Conservation (phyloP, 2,888 invertebrate genomes). For the Anorthoa munda region DNA sequence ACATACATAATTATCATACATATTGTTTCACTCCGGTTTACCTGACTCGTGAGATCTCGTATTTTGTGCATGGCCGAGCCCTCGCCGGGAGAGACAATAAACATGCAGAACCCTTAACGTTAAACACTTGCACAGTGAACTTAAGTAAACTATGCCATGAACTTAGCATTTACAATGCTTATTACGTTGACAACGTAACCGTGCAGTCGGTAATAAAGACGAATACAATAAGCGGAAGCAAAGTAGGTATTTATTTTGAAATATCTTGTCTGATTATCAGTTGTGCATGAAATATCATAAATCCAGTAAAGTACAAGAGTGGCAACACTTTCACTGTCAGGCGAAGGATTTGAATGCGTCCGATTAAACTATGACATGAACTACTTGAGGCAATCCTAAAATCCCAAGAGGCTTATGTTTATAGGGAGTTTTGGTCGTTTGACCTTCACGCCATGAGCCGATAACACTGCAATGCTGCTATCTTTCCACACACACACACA, state of each 20-base stretch:
- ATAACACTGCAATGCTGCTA: conserved; percentile 82
- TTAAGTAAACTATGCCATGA: neutral
- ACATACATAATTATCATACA: conserved; percentile 22
- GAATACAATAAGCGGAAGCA: conserved; percentile 6
- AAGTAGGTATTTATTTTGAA: neutral
- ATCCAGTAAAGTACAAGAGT: conserved; percentile 19
- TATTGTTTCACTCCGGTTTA: conserved; percentile 30
- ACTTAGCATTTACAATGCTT: neutral
- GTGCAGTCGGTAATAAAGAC: neutral
- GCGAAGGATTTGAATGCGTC: conserved; percentile 63
- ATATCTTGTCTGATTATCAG: neutral
- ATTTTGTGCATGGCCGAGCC: neutral
- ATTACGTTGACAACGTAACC: neutral
- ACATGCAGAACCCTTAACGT: neutral
- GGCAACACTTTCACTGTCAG: conserved; percentile 55
- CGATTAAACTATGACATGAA: conserved; percentile 69
- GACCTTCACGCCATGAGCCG: conserved; percentile 82
- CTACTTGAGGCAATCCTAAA: conserved; percentile 75
- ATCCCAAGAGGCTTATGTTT: conserved; percentile 76
- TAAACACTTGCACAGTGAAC: neutral
- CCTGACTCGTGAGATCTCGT: conserved; percentile 6
- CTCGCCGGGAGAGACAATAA: too few species aligned
- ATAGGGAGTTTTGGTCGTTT: conserved; percentile 73
- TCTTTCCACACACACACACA: conserved; percentile 78
- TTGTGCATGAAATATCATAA: conserved; percentile 11